Evolutionary conservation across 1,140 invertebrate genomes (phyloP), one percentile per base, ranked within the genome.

Genomic region (Bombus superbus): DNA sequence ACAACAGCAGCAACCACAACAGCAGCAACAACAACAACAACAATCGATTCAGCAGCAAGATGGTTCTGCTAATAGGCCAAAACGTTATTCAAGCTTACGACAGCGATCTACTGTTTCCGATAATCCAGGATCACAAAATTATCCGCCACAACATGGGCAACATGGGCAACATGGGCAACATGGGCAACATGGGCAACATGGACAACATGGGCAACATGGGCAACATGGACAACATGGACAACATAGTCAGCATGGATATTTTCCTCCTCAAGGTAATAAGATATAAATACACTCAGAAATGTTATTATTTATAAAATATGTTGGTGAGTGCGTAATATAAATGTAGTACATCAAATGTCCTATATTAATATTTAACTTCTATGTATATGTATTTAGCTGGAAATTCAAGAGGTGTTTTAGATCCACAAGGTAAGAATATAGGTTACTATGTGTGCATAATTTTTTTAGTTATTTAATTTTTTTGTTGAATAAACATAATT

Each of bases 11-110:
- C 93, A 91, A 77, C 93, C 88, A 81, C 87, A 88, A 42, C 92
- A 89, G 53, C 92, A 93, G 42, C 92, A 93, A 44, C 93, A 93
- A 42, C 92, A 93, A 47, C 93, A 93, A 28, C 91, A 91, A 18
- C 91, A 89, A 71, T 94, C 94, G 74, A 35, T 95, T 94, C 94
- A 92, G 73, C 92, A 91, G 53, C 93, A 95, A 69, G 92, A 95
- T 89, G 91, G 92, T 88, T 91, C 95, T 88, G 93, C 95, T 81
- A 96, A 95, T 87, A 94, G 96, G 92, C 96, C 97, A n/a, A 98
- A 98, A 92, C 95, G 97, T 13, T 98, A 98, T 92, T 98, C 97
- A 3, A 97, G 97, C 78, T 95, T 97, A 89, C 95, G 97, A 83
- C 97, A 97, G 92, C 95, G 97, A 53, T 96, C 96, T 86, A 76